Base-by-base conservation (phyloP, 2,888 invertebrate species). In the Blera fallax region DNA sequence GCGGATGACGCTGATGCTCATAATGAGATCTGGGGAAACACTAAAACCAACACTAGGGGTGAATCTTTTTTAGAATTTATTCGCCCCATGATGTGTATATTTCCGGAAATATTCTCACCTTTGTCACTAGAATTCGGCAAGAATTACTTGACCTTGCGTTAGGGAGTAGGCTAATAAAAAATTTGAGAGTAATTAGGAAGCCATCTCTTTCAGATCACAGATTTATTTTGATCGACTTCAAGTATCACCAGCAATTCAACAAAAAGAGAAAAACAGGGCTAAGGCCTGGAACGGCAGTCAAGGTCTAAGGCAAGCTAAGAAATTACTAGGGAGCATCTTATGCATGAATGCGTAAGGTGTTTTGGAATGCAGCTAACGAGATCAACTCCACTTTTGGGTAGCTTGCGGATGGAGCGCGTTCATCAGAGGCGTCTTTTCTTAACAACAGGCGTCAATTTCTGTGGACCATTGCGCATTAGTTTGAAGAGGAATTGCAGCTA, bases 371-470 rank as follows among this genome's bases (percentile, higher is more conserved):
- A n/a, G 58, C 65, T 29, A 14, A 21, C 1, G n/a, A n/a, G n/a
- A n/a, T 1, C 62, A 72, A 11, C 84, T 80, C 52, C 58, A 21
- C 1, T 64, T 24, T 21, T 78, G 78, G 78, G 45, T 64, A 10
- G 18, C 70, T 8, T 24, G 40, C 52, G 40, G 43, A n/a, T 52
- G 29, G 8, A 54, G 27, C n/a, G 27, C 45, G 1, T 43, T 70
- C 2, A 24, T 64, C 27, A 7, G 14, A 0, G 70, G 70, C 27
- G 11, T 69, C 7, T 21, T 24, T 45, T 78, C 69, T 14, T 62
- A 56, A n/a, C n/a, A n/a, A n/a, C n/a, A n/a, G n/a, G n/a, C n/a
- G n/a, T n/a, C 27, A 50, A 79, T 16, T 69, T 79, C 32, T 84
- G 84, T 29, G 73, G 74, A 0, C 78, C 54, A 6, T 16, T 78